Evolutionary conservation across 2,888 invertebrate species (phyloP), one percentile per base, ranked within the genome.

Genomic region (Heliconius ethilla): DNA sequence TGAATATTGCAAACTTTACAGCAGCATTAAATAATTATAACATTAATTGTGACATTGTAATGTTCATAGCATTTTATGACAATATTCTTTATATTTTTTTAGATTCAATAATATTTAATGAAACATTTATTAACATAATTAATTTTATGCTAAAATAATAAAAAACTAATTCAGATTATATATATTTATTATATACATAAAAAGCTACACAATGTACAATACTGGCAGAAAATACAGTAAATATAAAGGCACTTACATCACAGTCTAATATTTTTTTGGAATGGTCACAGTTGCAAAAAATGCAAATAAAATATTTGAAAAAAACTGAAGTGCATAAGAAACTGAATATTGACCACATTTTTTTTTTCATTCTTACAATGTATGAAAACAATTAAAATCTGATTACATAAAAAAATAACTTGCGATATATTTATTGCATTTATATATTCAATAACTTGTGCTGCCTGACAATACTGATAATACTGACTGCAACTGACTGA

Each of bases 171-270:
- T 75, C 27, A 63, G 25, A 63, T 37, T 69, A 78, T 51, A 69
- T 27, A 75, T 45, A 63, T 81, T 79, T 81, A 81, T 81, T 83
- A 83, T 84, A 80, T 84, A 84, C 84, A 85, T 83, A 82, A 84
- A 82, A 83, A 81, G 82, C 83, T 83, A 80, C 37, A 81, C 78
- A 81, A 82, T 81, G 81, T 83, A 85, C 83, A 88, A 90, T 91
- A 91, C 89, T 90, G 89, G 89, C 90, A 82, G 82, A 82, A 82
- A 82, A 80, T 86, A 86, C 81, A 84, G 81, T 82, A 83, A 85
- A 83, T 85, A 83, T 85, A 87, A 87, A 89, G 89, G 90, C 90
- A 90, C 90, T 86, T 85, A 86, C 84, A 91, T 91, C 90, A 91
- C 91, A 91, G 90, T 86, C 84, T 77, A 79, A 75, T 78, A 78